Base-by-base conservation (phyloP, 2,797 vertebrate species). In the Sylvia borin region DNA sequence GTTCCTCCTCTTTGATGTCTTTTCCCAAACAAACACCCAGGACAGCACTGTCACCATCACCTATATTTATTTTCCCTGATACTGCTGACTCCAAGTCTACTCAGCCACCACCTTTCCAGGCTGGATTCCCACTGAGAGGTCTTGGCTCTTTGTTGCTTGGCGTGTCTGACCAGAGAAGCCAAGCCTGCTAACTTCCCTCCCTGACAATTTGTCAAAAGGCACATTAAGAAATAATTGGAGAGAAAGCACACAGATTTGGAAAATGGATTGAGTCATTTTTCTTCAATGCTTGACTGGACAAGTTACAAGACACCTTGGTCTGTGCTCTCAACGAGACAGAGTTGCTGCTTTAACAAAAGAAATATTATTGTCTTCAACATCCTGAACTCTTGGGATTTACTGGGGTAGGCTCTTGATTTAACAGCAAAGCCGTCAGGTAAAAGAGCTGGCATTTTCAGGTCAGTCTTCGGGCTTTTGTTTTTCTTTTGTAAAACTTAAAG, bases 221-320 rank as follows among this genome's bases (percentile, higher is more conserved):
- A 95, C 88, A 97, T 98, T 97, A 97, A 94, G 97, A 97, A 96
- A 96, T 96, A 97, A 98, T 95, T 97, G 93, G 73, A 82, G 92
- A 93, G 92, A 96, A 97, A 96, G 85, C 61, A 90, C 79, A 89
- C 83, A 80, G 85, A 90, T 96, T 96, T 97, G 97, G 93, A 26
- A 82, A 96, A 96, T 92, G 65, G 80, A 96, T 96, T 89, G 94
- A 97, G 81, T 81, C 60, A 96, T 97, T 97, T 98, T 97, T 98
- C 95, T 97, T 97, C 83, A 85, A 13, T 94, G 94, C 95, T 96
- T 96, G 95, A 85, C 84, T 96, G 92, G 91, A 76, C 92, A 95
- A 95, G 85, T 84, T 94, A 87, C 92, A 96, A 90, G 83, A 94
- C 80, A 92, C 77, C 86, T 75, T 95, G 95, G 72, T 89, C 51